These are phyloP conservation scores for Tethya wilhelma DNA, from an alignment of 37 sponge, comb jelly and placozoan species.

Conservation along the genomic window DNA sequence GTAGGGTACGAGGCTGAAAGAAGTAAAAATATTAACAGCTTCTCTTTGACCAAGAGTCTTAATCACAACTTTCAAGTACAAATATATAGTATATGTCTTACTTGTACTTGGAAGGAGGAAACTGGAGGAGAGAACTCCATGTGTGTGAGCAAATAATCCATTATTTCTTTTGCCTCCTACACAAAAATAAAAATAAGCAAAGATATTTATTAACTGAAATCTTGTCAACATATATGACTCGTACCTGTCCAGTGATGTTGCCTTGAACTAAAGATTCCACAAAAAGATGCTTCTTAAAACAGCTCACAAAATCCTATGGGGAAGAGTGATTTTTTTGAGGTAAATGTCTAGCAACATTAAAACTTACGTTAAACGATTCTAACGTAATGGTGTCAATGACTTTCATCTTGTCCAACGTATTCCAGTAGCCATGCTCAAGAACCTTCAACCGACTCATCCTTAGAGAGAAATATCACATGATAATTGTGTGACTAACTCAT, in stretches of 20 bases:
- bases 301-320: conserved; percentile 33
- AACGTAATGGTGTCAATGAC: conserved; percentile 10
- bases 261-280: conserved; percentile 71
- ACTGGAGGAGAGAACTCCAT: neutral
- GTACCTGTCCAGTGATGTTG: conserved; percentile 53
- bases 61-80: neutral
- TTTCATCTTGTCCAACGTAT: conserved; percentile 17
- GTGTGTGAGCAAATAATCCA: conserved; percentile 16
- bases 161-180: conserved; percentile 35
- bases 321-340: too few relatives aligned
- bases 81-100: neutral
- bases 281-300: conserved; percentile 23
- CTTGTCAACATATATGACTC: neutral
- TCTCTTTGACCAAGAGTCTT: neutral
- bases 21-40: neutral
- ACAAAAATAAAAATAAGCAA: neutral
- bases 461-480: neutral
- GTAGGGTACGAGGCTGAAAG: conserved; percentile 14
- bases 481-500: too few relatives aligned
- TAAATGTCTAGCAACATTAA: too few relatives aligned
- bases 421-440: conserved; percentile 10
- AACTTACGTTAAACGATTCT: neutral
- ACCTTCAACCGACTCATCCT: conserved; percentile 28
- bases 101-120: neutral
- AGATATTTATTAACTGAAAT: neutral